Evolutionary conservation across 1,140 invertebrate species (phyloP).

Genomic region (Tachypleus tridentatus): DNA sequence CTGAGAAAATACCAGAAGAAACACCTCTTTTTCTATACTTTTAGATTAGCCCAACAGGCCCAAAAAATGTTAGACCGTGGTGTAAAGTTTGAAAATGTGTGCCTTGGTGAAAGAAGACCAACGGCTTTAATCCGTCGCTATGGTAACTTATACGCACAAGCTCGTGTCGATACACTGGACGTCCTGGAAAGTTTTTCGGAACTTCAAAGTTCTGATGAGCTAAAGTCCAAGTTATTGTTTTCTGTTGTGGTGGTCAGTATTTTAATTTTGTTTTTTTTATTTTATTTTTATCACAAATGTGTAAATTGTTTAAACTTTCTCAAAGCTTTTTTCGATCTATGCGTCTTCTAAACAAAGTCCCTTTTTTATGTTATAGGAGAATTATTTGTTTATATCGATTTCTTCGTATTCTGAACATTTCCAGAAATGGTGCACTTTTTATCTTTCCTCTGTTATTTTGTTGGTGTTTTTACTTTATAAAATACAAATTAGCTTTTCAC

Average conservation of each 20-base stretch:
- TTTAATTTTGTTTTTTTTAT: too few species aligned
- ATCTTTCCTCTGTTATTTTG: too few species aligned
- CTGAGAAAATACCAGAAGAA: background rate
- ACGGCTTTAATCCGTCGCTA: slow-evolving; percentile 57
- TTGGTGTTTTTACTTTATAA: too few species aligned
- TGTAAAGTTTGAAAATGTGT: slow-evolving; percentile 12
- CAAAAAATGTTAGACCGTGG: slow-evolving; percentile 17
- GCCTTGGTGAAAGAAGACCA: slow-evolving; percentile 28
- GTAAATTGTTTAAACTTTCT: too few species aligned
- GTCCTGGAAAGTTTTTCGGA: slow-evolving; percentile 62
- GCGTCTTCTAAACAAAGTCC: background rate
- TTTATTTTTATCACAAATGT: too few species aligned
- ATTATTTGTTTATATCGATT: too few species aligned
- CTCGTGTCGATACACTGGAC: slow-evolving; percentile 65
- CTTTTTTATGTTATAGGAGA: background rate
- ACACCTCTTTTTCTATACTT: background rate
- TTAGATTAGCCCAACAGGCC: slow-evolving; percentile 16
- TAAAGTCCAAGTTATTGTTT: slow-evolving; percentile 85
- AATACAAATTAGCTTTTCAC: too few species aligned
- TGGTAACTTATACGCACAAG: slow-evolving; percentile 64
- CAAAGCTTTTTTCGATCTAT: too few species aligned
- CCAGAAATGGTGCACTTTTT: too few species aligned
- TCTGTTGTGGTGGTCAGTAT: slow-evolving; percentile 81
- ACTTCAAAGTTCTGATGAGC: slow-evolving; percentile 61
- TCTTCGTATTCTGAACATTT: too few species aligned